Evolutionary conservation across 2,113 vertebrate species (phyloP), one percentile per base, ranked within the genome.

Genomic region (Carettochelys insculpta): DNA sequence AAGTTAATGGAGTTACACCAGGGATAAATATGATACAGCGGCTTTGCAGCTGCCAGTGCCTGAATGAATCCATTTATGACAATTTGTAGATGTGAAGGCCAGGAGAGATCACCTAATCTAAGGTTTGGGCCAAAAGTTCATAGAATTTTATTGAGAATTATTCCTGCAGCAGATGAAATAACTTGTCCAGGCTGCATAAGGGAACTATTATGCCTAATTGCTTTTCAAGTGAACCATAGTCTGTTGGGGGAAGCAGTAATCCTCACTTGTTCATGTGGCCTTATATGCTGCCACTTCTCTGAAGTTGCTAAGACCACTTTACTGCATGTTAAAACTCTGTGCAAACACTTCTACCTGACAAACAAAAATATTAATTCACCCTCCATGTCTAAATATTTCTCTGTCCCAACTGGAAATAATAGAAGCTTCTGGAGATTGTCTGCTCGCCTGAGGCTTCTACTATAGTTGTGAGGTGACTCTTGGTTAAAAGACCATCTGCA

Each of bases 21-120:
- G 3, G 16, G 20, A 2, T 19, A 93, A 11, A 20, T 77, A 27
- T 12, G 27, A 73, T 31, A 1, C 13, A 73, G 14, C 9, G 34
- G 17, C 61, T 65, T n/a, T n/a, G 34, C 34, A 65, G 61, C 27
- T 22, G 9, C 6, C 75, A 41, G 0, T 0, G 0, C 4, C 3
- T 12, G 17, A 3, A 77, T 48, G n/a, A 3, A 0, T 90, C 13
- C 0, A 11, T 54, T 51, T 54, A 6, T 90, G 86, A 48, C 0
- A 25, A 43, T 75, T 92, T n/a, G 31, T 1, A 58, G 22, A n/a
- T 61, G 14, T 61, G 58, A 65, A 65, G 17, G 34, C 29, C 56
- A 58, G 29, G 13, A 31, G 56, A 29, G 56, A 58, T 58, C 29
- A 31, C 4, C 29, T 58, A 58, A 6, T 58, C 56, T 58, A 34